Evolutionary conservation across 1,140 invertebrate species (phyloP).

Genomic region (Drosophila subpulchrella): DNA sequence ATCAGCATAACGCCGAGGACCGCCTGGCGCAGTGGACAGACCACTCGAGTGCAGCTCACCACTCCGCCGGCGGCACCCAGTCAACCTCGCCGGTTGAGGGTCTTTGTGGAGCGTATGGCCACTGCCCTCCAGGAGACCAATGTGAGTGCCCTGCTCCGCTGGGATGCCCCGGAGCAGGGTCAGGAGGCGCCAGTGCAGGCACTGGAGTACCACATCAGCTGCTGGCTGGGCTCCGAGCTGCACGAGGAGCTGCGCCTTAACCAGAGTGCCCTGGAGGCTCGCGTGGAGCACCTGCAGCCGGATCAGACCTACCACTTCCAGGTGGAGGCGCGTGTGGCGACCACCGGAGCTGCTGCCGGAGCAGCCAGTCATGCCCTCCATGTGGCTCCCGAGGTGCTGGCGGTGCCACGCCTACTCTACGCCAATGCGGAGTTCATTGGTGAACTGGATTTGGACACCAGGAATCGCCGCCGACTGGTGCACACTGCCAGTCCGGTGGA

Average conservation of each 20-base stretch:
- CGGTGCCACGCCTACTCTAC: slow-evolving; percentile 91
- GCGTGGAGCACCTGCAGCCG: slow-evolving; percentile 56
- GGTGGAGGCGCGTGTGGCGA: slow-evolving; percentile 92
- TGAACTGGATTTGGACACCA: slow-evolving; percentile 90
- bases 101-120: slow-evolving; percentile 87
- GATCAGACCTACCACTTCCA: slow-evolving; percentile 88
- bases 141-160: slow-evolving; percentile 88
- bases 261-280: slow-evolving; percentile 55
- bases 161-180: slow-evolving; percentile 90
- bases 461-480: slow-evolving; percentile 79
- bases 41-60: slow-evolving; percentile 86
- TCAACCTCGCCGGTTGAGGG: slow-evolving; percentile 88
- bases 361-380: slow-evolving; percentile 83
- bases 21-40: slow-evolving; percentile 91
- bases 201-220: slow-evolving; percentile 68
- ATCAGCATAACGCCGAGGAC: slow-evolving; percentile 92
- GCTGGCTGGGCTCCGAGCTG: slow-evolving; percentile 63
- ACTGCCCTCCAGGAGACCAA: slow-evolving; percentile 56
- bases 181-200: slow-evolving; percentile 22
- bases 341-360: slow-evolving; percentile 86
- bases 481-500: slow-evolving; percentile 85
- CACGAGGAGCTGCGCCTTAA: slow-evolving; percentile 58
- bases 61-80: slow-evolving; percentile 91
- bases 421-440: slow-evolving; percentile 89
- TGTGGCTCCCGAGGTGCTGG: slow-evolving; percentile 87